Conservation (phyloP, 1,140 invertebrate species). For the Portunus trituberculatus region DNA sequence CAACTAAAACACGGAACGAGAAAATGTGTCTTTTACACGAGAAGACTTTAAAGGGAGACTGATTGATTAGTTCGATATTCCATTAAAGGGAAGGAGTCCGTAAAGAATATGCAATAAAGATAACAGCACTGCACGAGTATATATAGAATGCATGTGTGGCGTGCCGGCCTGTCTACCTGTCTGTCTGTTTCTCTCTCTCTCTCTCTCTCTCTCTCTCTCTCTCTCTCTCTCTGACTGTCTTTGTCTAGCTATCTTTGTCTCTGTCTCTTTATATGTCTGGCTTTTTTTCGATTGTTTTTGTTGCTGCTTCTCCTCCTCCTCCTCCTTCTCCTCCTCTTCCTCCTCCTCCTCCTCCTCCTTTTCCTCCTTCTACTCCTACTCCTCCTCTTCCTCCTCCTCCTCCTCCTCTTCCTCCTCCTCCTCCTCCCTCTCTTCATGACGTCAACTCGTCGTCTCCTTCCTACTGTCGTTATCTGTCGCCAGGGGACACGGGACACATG, state of each 20-base stretch:
- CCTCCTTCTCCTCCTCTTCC: not conserved
- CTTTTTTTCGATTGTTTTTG: too few relatives aligned
- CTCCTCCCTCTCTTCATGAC: not conserved
- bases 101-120: not conserved
- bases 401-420: not conserved
- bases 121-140: not conserved
- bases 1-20: too few relatives aligned
- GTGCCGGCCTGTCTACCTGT: too few relatives aligned
- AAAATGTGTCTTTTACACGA: too few relatives aligned
- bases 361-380: not conserved
- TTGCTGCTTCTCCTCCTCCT: not conserved
- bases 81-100: not conserved
- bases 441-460: not conserved
- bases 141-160: slow-evolving; percentile 5
- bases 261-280: too few relatives aligned
- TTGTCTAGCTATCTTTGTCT: too few relatives aligned
- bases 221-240: too few relatives aligned
- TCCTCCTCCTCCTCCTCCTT: not conserved
- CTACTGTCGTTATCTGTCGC: not conserved
- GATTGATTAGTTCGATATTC: not conserved
- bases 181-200: too few relatives aligned
- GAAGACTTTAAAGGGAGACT: too few relatives aligned
- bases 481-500: too few relatives aligned
- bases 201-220: too few relatives aligned
- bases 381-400: not conserved